Evolutionary conservation across 2,113 vertebrate genomes (phyloP), one percentile per base, ranked within the genome.

Genomic region (Callipepla californica): DNA sequence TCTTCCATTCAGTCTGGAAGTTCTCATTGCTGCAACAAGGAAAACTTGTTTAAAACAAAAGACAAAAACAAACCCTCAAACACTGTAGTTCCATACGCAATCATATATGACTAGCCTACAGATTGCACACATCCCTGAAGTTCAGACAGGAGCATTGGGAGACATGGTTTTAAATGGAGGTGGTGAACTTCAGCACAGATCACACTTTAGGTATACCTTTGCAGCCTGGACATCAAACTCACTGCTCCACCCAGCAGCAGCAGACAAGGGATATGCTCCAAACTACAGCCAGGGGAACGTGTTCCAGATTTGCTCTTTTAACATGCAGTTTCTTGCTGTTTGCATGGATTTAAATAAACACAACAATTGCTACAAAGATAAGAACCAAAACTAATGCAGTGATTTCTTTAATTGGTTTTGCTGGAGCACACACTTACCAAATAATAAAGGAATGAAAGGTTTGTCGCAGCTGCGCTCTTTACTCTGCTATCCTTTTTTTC

Each of bases 401-500:
- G 36, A 36, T 36, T 36, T 36, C 36, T 36, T 36, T 47, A 73
- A 38, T 8, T 25, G 5, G 18, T 70, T 91, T 58, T 47, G 28
- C 28, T 51, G 25, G 86, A 57, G 75, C 16, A 44, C 63, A 88
- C 45, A 97, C 98, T 98, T 97, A 99, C 99, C 98, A 99, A 96
- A 92, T 98, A 99, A 94, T 98, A 99, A 57, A 99, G 97, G 97
- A 98, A 98, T 7, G 99, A 99, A 53, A 99, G 98, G 91, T 99
- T 99, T 90, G 99, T 99, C 78, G 99, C 99, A 90, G 99, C 99
- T 80, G 98, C 98, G 73, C 99, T 99, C 96, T 99, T 99, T 67
- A 99, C 98, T 96, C 99, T 97, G 95, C 98, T 99, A 85, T 99
- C 99, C 85, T 98, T 99, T 96, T 99, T 99, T 96, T 99, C 99